These are phyloP conservation scores for Geococcyx californianus DNA, from an alignment of 2,113 vertebrate species.

Conservation along the genomic window DNA sequence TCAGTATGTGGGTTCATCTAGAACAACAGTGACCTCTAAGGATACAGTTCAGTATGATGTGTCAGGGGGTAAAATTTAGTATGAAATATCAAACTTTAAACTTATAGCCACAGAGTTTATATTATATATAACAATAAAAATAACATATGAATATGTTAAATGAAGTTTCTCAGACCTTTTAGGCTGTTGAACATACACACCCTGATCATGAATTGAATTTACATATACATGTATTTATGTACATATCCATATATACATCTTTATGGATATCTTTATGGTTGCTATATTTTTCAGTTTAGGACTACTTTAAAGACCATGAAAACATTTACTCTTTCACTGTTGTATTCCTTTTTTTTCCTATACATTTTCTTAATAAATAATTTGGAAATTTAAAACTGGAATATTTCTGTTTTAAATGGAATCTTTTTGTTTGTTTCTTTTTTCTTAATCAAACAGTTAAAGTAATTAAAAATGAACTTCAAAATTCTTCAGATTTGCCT, in stretches of 20 bases:
- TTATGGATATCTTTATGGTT: not conserved
- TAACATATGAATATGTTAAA: not conserved
- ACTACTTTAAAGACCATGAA: not conserved
- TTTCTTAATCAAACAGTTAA: not conserved
- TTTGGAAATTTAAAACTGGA: not conserved
- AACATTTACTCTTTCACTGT: not conserved
- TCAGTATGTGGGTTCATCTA: not conserved
- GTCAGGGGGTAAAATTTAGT: conserved; percentile 11
- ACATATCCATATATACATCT: not conserved
- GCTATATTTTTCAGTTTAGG: not conserved
- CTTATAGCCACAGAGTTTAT: not conserved
- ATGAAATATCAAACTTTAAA: not conserved
- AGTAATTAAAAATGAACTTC: not conserved
- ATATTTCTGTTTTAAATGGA: not conserved
- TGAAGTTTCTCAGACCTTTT: not conserved
- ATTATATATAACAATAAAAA: not conserved
- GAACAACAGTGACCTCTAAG: conserved; percentile 33
- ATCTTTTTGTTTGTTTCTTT: not conserved
- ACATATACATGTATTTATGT: not conserved
- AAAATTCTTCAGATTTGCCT: not conserved
- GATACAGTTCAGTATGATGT: conserved; percentile 7
- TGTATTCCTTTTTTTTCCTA: not conserved
- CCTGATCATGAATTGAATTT: conserved; percentile 16
- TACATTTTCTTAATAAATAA: not conserved
- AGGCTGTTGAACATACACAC: not conserved